Evolutionary conservation across 2,888 invertebrate species (phyloP), one percentile per base, ranked within the genome.

Genomic region (Papilio protenor): DNA sequence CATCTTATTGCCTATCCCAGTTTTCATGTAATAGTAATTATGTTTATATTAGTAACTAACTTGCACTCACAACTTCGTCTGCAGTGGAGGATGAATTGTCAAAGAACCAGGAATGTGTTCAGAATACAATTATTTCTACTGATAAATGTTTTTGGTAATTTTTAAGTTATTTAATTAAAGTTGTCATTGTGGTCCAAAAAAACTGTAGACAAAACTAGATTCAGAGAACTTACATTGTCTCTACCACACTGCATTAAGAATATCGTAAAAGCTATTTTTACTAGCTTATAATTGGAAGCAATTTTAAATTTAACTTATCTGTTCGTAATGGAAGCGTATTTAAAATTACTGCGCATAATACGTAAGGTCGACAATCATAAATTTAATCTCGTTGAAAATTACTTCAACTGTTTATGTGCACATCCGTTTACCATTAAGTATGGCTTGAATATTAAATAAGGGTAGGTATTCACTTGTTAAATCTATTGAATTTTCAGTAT

Each of bases 401-500:
- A 66, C 72, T 72, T 72, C 66, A 64, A 45, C 64, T 75, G 27
- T 45, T 64, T 78, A 71, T 27, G 61, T 61, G 72, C 72, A 75
- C 75, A 75, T 75, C 40, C 66, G 52, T 61, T 55, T 49, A 27
- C 55, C 52, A 66, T 75, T 78, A 72, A 75, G 66, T 72, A 49
- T 52, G 45, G 47, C 64, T 70, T 74, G 73, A 49, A 16, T 55
- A 47, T 21, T 55, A 23, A 61, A 64, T 33, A 33, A 64, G 8
- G 5, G 18, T 70, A 12, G 1, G 2, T 70, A 2, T 47, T 70
- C 23, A 57, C 21, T 33, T 45, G n/a, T 70, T 33, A 40, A 73
- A 57, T 49, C n/a, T 27, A 18, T n/a, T 81, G 72, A 82, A 78
- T 12, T 89, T 89, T 23, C 86, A 94, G 94, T 93, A 87, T 75